Percentiles rank a stretch among this genome's conserved stretches.
These are phyloP conservation scores for Neosilurus mollespiculum DNA, from an alignment of 2,797 vertebrate genomes.

Conservation along the genomic window DNA sequence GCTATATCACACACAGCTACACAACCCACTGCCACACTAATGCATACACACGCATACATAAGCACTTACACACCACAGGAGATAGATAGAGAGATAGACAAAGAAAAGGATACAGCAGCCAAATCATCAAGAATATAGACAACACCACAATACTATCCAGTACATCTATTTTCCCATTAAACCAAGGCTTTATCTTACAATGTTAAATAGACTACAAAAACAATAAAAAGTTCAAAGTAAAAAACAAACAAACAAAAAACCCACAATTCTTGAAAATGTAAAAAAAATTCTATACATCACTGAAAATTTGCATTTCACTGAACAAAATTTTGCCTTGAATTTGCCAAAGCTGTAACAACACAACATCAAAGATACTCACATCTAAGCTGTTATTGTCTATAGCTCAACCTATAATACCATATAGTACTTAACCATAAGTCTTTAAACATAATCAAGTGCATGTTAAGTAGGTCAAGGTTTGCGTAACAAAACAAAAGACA, in stretches of 20 bases:
- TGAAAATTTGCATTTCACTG: slow-evolving; percentile 37
- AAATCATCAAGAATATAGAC: slow-evolving; percentile 61
- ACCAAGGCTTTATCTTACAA: slow-evolving; percentile 33
- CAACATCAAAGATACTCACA: slow-evolving; percentile 24
- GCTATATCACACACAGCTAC: slow-evolving; percentile 71
- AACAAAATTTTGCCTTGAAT: slow-evolving; percentile 9
- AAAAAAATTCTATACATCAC: slow-evolving; percentile 15
- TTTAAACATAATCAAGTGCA: slow-evolving; percentile 3
- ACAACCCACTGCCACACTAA: slow-evolving; percentile 66
- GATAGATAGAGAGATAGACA: slow-evolving; percentile 66
- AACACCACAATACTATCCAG: slow-evolving; percentile 60
- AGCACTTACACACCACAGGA: slow-evolving; percentile 59
- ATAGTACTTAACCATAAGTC: background rate
- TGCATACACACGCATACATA: slow-evolving; percentile 58
- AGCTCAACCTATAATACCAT: slow-evolving; percentile 9
- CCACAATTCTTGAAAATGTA: background rate
- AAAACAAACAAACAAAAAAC: background rate
- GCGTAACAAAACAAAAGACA: background rate
- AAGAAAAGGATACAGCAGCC: slow-evolving; percentile 54
- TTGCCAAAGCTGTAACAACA: slow-evolving; percentile 26
- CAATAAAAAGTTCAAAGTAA: background rate
- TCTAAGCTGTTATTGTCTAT: background rate
- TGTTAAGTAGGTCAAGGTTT: background rate
- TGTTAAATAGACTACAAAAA: slow-evolving; percentile 24
- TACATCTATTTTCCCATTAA: slow-evolving; percentile 21